These are phyloP conservation scores for Bradysia coprophila DNA, from an alignment of 1,140 invertebrate genomes.

Conservation along the genomic window DNA sequence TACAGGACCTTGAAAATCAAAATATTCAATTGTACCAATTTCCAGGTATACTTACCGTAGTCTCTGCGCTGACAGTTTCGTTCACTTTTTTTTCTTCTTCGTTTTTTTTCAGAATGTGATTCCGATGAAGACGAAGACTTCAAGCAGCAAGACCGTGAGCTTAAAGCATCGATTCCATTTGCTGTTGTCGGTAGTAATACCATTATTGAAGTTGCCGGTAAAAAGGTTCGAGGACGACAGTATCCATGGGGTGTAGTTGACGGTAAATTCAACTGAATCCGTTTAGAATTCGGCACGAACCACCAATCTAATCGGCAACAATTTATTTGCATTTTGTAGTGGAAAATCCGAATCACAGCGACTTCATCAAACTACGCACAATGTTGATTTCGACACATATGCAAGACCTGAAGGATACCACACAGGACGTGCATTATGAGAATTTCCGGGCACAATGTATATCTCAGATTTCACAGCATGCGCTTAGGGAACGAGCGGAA, in stretches of 20 bases:
- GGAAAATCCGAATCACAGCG: constrained; percentile 93
- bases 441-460: constrained; percentile 86
- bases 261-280: constrained; percentile 27
- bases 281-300: not conserved
- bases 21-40: constrained; percentile 93
- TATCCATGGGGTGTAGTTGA: constrained; percentile 98
- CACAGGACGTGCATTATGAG: constrained; percentile 89
- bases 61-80: too few species aligned
- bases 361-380: constrained; percentile 90
- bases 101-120: too few species aligned
- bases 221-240: constrained; percentile 73
- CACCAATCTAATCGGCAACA: not conserved
- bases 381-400: constrained; percentile 94
- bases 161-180: constrained; percentile 87
- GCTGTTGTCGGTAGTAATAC: constrained; percentile 92
- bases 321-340: constrained; percentile 32
- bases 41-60: too few species aligned
- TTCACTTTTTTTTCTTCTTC: too few species aligned
- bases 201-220: constrained; percentile 80
- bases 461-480: constrained; percentile 74
- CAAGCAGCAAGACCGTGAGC: constrained; percentile 73
- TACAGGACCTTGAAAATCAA: constrained; percentile 60
- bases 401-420: constrained; percentile 90
- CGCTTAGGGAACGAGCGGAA: constrained; percentile 47
- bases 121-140: constrained; percentile 88